A percentile compares a stretch with the other conserved stretches of the same genome.
Conservation (phyloP, 2,113 vertebrate genomes). For the Callocephalon fimbriatum region DNA sequence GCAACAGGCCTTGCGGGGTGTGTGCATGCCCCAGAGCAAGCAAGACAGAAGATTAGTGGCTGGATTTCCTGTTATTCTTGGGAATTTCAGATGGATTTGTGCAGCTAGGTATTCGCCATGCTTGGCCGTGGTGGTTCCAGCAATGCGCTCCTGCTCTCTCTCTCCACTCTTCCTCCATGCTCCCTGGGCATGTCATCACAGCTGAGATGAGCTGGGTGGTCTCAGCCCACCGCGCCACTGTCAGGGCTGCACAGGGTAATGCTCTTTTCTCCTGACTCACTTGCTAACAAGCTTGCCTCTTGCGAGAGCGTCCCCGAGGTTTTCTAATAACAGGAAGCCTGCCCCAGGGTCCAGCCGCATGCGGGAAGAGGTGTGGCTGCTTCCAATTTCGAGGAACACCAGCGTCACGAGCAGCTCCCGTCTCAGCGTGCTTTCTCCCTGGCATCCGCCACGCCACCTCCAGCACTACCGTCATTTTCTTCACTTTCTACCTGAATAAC, state of each 20-base stretch:
- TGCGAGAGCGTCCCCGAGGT: neutral
- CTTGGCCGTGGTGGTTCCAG: rapidly evolving
- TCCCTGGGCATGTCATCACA: neutral
- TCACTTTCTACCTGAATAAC: neutral
- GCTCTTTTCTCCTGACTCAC: neutral
- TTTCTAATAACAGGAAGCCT: slow-evolving; percentile 61
- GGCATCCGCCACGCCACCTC: rapidly evolving
- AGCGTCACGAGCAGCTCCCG: neutral
- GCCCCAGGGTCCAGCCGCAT: neutral
- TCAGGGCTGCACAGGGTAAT: rapidly evolving
- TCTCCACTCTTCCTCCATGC: neutral
- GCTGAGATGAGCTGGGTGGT: neutral
- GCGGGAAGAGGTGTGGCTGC: slow-evolving; percentile 37
- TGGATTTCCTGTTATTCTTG: slow-evolving; percentile 16
- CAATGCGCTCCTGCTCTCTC: rapidly evolving
- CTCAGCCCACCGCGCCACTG: rapidly evolving
- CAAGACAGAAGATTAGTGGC: neutral
- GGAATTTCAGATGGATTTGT: neutral
- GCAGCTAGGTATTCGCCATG: rapidly evolving
- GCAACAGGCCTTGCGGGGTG: rapidly evolving
- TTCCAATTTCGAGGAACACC: slow-evolving; percentile 32
- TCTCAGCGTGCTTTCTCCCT: rapidly evolving
- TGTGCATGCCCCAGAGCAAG: neutral
- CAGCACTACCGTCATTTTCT: neutral
- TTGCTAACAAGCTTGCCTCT: neutral